Percentiles rank a stretch among this genome's conserved stretches.
Conservation (phyloP, 2,888 invertebrate species). For the Andrena fulva region DNA sequence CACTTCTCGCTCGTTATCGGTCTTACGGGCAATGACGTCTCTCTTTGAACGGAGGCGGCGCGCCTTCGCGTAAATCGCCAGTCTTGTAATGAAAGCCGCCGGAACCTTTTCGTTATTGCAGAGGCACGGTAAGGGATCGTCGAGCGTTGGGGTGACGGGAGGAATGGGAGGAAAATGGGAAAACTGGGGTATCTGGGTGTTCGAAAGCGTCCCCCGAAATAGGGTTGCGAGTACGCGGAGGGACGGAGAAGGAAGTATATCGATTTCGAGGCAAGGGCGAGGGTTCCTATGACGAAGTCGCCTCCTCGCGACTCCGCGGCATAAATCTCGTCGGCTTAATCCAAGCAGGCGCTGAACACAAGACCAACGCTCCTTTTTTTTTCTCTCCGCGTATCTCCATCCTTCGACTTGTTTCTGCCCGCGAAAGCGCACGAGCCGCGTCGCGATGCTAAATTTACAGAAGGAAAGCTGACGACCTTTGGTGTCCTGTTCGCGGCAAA, state of each 20-base stretch:
- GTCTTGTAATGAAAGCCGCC: neutral
- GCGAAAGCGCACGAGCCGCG: constrained; percentile 7
- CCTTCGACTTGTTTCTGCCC: constrained; percentile 23
- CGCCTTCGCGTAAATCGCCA: neutral
- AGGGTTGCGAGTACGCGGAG: constrained; percentile 1
- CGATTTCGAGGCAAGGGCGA: constrained; percentile 36
- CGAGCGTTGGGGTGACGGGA: neutral
- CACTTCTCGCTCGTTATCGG: neutral
- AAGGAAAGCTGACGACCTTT: constrained; percentile 28
- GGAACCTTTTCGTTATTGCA: constrained; percentile 2
- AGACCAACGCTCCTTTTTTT: constrained; percentile 46
- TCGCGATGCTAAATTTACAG: constrained; percentile 34
- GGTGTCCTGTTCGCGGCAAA: neutral
- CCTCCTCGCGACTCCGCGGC: constrained; percentile 48
- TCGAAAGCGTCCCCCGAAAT: neutral
- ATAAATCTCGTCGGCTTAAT: constrained; percentile 63
- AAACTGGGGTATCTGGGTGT: constrained; percentile 11
- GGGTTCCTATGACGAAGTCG: constrained; percentile 38
- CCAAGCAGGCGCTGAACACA: constrained; percentile 48
- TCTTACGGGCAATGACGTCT: neutral
- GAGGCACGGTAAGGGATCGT: neutral
- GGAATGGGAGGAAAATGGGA: neutral
- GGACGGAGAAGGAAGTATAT: constrained; percentile 3
- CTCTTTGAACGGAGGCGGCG: neutral
- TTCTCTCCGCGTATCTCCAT: constrained; percentile 33